Base-by-base conservation (phyloP, 2,888 invertebrate genomes). In the Phortica okadai region DNA sequence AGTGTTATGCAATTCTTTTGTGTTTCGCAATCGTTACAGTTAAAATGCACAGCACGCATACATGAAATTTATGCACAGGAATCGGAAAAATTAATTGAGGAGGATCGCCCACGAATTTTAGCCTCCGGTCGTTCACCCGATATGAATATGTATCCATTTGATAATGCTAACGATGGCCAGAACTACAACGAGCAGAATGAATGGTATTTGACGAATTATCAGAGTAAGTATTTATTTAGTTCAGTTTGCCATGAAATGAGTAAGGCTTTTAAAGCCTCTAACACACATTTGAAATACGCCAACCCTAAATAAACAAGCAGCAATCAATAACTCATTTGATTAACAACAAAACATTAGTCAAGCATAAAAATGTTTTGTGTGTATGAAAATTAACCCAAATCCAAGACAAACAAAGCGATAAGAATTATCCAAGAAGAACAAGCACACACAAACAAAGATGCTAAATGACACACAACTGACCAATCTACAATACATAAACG, bases 101-200 rank as follows among this genome's bases (percentile, higher is more conserved):
- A 92, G 77, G 92, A 92, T 85, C 88, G 89, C 62, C 92, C 92
- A 5, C 86, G 91, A n/a, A 90, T 91, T 74, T 81, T 92, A 78
- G 92, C 92, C 10, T 91, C 92, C 0, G 91, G 92, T 1, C 86
- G 91, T 74, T 92, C 91, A 10, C 91, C 91, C 2, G 90, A 91
- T 74, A 87, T 88, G 78, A 90, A 89, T 70, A 86, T 90, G 79
- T 91, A 89, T 83, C 91, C 91, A 1, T 91, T 90, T 76, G 91
- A 91, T 85, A 89, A 90, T 56, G 33, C 90, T 0, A 84, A 83
- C 0, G 89, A 88, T 75, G 88, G 80, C 41, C 89, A 90, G 73
- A 81, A 81, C 42, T 84, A 88, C 56, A 84, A 81, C 74, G 90
- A 91, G 78, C 90, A 91, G 76, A 91, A 89, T 77, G 91, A 90